Percentiles rank a stretch among this genome's conserved stretches.
Conservation (phyloP, 2,113 vertebrate genomes). For the Chionomys nivalis region DNA sequence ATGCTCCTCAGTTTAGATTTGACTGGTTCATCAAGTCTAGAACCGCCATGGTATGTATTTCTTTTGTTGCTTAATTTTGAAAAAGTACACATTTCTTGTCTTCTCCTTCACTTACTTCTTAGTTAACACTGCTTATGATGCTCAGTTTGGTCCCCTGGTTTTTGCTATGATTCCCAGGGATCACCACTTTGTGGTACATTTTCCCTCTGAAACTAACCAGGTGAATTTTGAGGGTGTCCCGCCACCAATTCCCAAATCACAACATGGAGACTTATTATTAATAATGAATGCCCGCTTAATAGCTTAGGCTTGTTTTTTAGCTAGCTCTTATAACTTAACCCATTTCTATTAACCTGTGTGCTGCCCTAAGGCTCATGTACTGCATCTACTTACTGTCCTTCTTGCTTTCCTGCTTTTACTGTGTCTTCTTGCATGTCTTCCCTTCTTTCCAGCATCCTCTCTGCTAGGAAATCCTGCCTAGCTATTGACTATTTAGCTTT, state of each 20-base stretch:
- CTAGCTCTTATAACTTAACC: not conserved
- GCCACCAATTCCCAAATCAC: not conserved
- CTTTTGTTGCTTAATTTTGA: slow-evolving; percentile 34
- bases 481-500: not conserved
- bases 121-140: slow-evolving; percentile 26
- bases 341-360: not conserved
- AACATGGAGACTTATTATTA: not conserved
- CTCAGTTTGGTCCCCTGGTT: slow-evolving; percentile 31
- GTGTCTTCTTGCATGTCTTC: not conserved
- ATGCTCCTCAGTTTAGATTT: slow-evolving; percentile 93
- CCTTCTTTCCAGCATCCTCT: not conserved
- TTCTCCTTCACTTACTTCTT: slow-evolving; percentile 16
- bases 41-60: slow-evolving; percentile 91
- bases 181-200: not conserved
- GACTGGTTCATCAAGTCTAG: slow-evolving; percentile 96
- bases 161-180: slow-evolving; percentile 11
- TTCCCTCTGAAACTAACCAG: slow-evolving; percentile 47
- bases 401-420: not conserved
- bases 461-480: not conserved
- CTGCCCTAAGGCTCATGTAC: not conserved
- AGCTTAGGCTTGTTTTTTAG: not conserved
- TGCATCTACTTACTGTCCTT: not conserved
- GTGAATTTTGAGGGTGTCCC: not conserved
- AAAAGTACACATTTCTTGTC: not conserved
- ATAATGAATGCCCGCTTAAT: not conserved